Evolutionary conservation across 1,140 invertebrate genomes (phyloP).

Genomic region (Lineus longissimus): DNA sequence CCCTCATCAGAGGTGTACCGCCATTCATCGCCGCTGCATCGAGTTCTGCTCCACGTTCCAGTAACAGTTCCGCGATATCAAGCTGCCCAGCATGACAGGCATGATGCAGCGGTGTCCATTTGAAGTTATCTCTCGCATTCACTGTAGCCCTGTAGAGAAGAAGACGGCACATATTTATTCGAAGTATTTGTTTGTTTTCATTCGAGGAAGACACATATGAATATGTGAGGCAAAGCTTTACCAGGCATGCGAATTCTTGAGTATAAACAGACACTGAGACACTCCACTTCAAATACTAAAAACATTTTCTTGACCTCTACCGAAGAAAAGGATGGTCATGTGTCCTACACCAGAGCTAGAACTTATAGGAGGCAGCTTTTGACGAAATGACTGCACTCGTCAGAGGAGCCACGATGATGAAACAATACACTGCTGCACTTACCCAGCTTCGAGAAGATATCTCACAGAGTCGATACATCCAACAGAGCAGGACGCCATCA

Average conservation of each 20-base stretch:
- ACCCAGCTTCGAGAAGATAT: conserved; percentile 51
- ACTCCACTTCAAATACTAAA: no score
- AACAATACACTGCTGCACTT: conserved; percentile 13
- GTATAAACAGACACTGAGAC: no score
- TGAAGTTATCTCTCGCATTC: conserved; percentile 53
- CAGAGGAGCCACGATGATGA: no score
- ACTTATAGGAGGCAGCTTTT: no score
- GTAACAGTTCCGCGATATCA: conserved; percentile 46
- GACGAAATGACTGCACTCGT: no score
- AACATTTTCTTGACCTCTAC: no score
- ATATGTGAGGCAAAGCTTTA: no score
- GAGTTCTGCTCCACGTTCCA: conserved; percentile 47
- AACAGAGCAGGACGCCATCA: conserved; percentile 47
- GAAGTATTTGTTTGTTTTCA: no score
- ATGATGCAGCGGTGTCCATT: conserved; percentile 55
- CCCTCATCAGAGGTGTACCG: conserved; percentile 51
- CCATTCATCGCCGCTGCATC: conserved; percentile 50
- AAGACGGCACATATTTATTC: background rate
- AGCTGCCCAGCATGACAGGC: conserved; percentile 51
- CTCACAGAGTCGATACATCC: conserved; percentile 49
- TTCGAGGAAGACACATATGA: no score
- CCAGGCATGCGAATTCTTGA: no score
- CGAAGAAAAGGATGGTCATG: no score
- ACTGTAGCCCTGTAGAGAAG: conserved; percentile 43
- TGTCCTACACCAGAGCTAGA: no score